Conservation (phyloP, 2,113 vertebrate species). For the human (Homo sapiens) region DNA sequence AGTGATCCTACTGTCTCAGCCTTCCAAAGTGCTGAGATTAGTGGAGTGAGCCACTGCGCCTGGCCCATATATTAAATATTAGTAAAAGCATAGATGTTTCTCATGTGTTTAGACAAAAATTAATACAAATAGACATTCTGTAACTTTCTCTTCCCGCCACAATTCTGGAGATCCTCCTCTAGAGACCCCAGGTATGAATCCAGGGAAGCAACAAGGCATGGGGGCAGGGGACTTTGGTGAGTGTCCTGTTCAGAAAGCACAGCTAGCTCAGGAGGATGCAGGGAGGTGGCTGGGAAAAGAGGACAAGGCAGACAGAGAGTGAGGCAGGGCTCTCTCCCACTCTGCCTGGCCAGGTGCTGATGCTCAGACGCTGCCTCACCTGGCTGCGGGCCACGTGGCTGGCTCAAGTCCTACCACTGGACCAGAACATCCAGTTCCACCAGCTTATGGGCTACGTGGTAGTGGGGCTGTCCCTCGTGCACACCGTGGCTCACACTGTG, state of each 20-base stretch:
- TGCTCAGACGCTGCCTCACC: slow-evolving; percentile 91
- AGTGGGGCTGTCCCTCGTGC: slow-evolving; percentile 80
- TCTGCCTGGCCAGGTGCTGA: slow-evolving; percentile 84
- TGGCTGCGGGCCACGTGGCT: slow-evolving; percentile 90
- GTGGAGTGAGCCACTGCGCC: no score
- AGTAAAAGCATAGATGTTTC: not conserved
- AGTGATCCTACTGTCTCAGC: no score
- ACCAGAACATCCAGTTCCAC: slow-evolving; percentile 90
- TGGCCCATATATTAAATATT: not conserved
- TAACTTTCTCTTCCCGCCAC: not conserved
- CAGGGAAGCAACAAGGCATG: not conserved
- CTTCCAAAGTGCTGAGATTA: no score
- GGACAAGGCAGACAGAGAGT: not conserved
- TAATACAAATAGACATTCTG: not conserved
- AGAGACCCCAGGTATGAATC: not conserved
- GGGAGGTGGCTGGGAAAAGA: not conserved
- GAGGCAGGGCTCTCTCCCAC: not conserved
- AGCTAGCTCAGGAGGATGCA: not conserved
- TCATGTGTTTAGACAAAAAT: not conserved
- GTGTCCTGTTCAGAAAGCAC: not conserved
- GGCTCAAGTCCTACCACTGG: slow-evolving; percentile 88
- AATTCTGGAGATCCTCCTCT: not conserved
- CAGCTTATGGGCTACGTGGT: slow-evolving; percentile 90
- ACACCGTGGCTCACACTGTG: slow-evolving; percentile 86
- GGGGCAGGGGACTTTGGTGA: not conserved